These are phyloP conservation scores for Mionectes macconnelli DNA, from an alignment of 2,113 vertebrate species.

Conservation along the genomic window DNA sequence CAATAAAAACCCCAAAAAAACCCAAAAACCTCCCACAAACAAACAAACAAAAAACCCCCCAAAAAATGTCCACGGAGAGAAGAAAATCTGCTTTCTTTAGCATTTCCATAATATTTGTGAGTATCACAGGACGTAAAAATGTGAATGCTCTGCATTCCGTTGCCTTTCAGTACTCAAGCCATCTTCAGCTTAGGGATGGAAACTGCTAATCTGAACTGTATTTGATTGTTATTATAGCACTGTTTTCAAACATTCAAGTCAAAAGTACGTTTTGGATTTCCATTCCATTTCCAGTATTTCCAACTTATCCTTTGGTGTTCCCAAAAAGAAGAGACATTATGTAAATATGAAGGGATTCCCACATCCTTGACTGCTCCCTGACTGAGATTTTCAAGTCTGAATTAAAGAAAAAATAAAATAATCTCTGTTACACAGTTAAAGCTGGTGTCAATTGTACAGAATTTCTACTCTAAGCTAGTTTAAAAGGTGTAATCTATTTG, in stretches of 20 bases:
- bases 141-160: background rate
- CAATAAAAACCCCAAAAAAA: background rate
- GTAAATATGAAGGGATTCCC: background rate
- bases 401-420: background rate
- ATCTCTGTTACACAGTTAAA: background rate
- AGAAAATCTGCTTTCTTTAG: background rate
- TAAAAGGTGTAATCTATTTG: background rate
- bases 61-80: fast-evolving
- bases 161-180: background rate
- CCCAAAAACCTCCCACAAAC: background rate
- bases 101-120: background rate
- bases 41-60: background rate
- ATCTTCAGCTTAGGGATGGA: background rate
- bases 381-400: background rate
- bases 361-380: background rate
- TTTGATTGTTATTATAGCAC: background rate
- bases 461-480: background rate
- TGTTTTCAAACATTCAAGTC: background rate
- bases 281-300: background rate
- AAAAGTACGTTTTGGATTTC: background rate
- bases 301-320: background rate
- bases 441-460: background rate
- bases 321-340: background rate
- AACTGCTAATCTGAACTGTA: background rate
- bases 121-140: background rate